Evolutionary conservation across 2,888 invertebrate genomes (phyloP), one percentile per base, ranked within the genome.

Genomic region (Fragum sueziense): DNA sequence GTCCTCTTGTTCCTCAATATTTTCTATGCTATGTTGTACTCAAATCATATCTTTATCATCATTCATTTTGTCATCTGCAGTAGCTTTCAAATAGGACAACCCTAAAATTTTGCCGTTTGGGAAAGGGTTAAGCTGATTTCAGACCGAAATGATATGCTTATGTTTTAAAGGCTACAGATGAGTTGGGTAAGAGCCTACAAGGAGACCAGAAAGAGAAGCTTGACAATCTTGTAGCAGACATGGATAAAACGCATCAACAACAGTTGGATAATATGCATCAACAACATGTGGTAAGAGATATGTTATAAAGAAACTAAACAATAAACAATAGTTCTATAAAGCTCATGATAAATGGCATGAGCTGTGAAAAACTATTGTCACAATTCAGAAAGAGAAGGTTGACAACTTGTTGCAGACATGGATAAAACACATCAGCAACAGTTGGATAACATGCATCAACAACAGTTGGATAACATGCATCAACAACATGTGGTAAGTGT

Each of bases 391-490:
- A 80, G 74, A 79, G 25, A 83, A 87, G 76, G 78, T 91, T 57
- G 88, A 90, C 65, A 83, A 84, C 83, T 90, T 59, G 84, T 89
- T 52, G 74, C 78, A 9, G 84, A 88, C 33, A 80, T 91, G 74
- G 87, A 88, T n/a, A 70, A 84, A 22, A 70, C 84, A 7, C 89
- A 91, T 70, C 74, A 86, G 62, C 76, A 70, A 47, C 87, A 90
- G 69, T 80, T 90, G 61, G 83, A 89, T 57, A 71, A 82, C 27
- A 79, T 90, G 65, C 79, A 86, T 17, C 77, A 82, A 41, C 83
- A 87, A 69, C 86, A 88, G 72, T 80, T 84, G 81, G 90, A 89
- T 59, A 72, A 82, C 27, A 79, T 90, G 67, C 79, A 86, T 20
- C 78, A 82, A 41, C 84, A 87, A 70, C 86, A 88, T 75, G 82